Percentiles rank a stretch among this genome's conserved stretches.
Conservation (phyloP, 2,888 invertebrate genomes). For the Catocala sponsa region DNA sequence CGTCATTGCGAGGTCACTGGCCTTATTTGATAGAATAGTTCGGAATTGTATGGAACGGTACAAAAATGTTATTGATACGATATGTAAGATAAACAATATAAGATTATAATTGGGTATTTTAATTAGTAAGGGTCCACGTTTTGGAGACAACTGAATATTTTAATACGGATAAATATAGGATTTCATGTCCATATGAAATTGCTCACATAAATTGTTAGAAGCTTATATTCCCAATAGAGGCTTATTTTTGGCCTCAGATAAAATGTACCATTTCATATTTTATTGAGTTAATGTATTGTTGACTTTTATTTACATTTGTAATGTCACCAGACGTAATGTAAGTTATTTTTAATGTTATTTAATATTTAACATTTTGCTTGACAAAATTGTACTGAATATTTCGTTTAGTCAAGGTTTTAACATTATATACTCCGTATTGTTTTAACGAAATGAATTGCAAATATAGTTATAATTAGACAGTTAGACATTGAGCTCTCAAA, state of each 20-base stretch:
- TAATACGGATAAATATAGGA: slow-evolving; percentile 22
- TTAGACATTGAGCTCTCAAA: slow-evolving; percentile 76
- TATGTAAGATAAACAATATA: slow-evolving; percentile 49
- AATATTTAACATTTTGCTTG: slow-evolving; percentile 64
- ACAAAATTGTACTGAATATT: slow-evolving; percentile 65
- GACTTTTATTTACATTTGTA: slow-evolving; percentile 58
- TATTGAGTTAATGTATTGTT: slow-evolving; percentile 52
- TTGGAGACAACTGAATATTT: slow-evolving; percentile 31
- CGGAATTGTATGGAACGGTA: slow-evolving; percentile 54
- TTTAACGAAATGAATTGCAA: slow-evolving; percentile 45
- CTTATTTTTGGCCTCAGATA: slow-evolving; percentile 30
- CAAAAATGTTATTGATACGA: slow-evolving; percentile 43
- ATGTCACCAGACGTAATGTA: slow-evolving; percentile 55
- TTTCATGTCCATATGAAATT: slow-evolving; percentile 41
- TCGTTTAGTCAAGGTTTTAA: slow-evolving; percentile 60
- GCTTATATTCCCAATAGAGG: slow-evolving; percentile 36
- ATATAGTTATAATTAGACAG: slow-evolving; percentile 47
- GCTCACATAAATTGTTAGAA: slow-evolving; percentile 42
- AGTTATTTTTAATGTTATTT: slow-evolving; percentile 65
- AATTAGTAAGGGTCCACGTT: slow-evolving; percentile 31
- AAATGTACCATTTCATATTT: slow-evolving; percentile 44
- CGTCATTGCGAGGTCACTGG: slow-evolving; percentile 53
- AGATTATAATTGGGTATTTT: slow-evolving; percentile 46
- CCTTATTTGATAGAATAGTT: slow-evolving; percentile 59
- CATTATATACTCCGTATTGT: slow-evolving; percentile 51